These are phyloP conservation scores for Cryptus viduatorius DNA, from an alignment of 2,888 invertebrate species.

Conservation along the genomic window DNA sequence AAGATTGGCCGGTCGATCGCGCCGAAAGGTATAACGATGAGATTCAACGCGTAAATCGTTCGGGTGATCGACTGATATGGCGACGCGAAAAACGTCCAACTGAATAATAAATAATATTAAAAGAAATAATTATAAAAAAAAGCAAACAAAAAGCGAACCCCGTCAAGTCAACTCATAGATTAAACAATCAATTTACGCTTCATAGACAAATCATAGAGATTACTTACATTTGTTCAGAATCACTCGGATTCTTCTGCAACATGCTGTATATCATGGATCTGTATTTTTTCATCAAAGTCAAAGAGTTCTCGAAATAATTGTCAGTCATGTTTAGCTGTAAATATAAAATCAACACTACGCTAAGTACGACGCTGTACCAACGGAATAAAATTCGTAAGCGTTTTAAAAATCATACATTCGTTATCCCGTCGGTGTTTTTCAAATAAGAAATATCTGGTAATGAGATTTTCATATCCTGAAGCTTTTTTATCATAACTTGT, in stretches of 20 bases:
- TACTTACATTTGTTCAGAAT: conserved; percentile 74
- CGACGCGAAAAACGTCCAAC: conserved; percentile 77
- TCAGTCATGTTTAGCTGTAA: conserved; percentile 70
- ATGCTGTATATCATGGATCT: conserved; percentile 73
- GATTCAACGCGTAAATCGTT: conserved; percentile 72
- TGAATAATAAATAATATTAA: conserved; percentile 35
- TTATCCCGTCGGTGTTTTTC: conserved; percentile 41
- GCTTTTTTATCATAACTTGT: conserved; percentile 69
- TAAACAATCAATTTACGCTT: conserved; percentile 38
- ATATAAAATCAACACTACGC: conserved; percentile 33
- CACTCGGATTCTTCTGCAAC: conserved; percentile 65
- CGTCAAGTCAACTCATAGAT: conserved; percentile 30
- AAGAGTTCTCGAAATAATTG: conserved; percentile 75
- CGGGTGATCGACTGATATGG: conserved; percentile 73
- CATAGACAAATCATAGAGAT: conserved; percentile 35
- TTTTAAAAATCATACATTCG: conserved; percentile 10
- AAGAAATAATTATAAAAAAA: conserved; percentile 1
- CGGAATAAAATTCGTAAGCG: conserved; percentile 32
- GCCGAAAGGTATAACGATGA: conserved; percentile 76
- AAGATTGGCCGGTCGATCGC: conserved; percentile 73
- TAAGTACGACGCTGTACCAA: conserved; percentile 26
- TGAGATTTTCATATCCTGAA: conserved; percentile 70
- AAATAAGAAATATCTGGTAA: conserved; percentile 70
- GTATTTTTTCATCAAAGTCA: conserved; percentile 73
- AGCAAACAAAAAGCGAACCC: not conserved